These are phyloP conservation scores for Pogonophryne albipinna DNA, from an alignment of 2,797 vertebrate species.

Conservation along the genomic window DNA sequence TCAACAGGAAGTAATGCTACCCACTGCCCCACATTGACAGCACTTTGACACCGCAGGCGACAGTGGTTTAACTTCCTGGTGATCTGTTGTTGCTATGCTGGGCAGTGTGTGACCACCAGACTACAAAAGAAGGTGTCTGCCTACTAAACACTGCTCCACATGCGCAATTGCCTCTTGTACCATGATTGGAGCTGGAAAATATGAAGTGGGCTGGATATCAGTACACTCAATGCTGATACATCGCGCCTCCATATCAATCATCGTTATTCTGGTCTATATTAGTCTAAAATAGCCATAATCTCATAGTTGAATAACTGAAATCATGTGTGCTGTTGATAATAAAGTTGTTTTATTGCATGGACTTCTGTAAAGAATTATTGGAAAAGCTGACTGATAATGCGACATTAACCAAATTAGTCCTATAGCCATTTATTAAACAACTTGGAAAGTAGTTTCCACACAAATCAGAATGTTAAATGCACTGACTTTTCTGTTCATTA, in stretches of 20 bases:
- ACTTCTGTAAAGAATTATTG: neutral
- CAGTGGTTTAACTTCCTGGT: slow-evolving; percentile 44
- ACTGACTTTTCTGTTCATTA: slow-evolving; percentile 1
- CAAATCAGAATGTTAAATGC: neutral
- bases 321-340: neutral
- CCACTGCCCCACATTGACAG: slow-evolving; percentile 44
- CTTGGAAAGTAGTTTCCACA: neutral
- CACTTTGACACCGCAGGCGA: slow-evolving; percentile 30
- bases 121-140: slow-evolving; percentile 3
- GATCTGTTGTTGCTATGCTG: slow-evolving; percentile 35
- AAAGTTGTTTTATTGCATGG: neutral
- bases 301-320: slow-evolving; percentile 7
- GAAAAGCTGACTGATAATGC: neutral
- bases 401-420: neutral
- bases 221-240: neutral
- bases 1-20: slow-evolving; percentile 64
- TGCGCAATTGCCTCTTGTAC: neutral
- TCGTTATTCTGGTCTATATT: neutral
- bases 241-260: neutral
- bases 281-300: neutral
- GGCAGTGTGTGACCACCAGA: slow-evolving; percentile 24
- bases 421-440: neutral
- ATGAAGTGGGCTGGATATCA: neutral
- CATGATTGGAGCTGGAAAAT: neutral
- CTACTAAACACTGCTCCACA: neutral